These are phyloP conservation scores for Rana temporaria DNA, from an alignment of 2,113 vertebrate species.

Conservation along the genomic window DNA sequence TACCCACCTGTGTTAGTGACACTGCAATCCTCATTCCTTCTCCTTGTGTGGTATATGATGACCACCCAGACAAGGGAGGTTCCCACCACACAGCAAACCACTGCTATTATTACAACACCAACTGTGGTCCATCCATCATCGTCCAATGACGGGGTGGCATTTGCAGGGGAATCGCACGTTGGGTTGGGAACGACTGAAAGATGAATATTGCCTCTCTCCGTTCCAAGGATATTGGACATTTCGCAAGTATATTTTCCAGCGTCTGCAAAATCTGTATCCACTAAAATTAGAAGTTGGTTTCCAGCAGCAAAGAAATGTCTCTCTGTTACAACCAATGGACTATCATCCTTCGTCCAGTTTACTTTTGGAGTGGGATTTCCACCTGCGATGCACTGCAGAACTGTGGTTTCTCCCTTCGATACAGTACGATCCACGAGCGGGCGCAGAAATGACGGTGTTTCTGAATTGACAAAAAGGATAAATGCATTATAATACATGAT, in stretches of 20 bases:
- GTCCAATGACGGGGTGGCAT: constrained; percentile 70
- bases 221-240: constrained; percentile 95
- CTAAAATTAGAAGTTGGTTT: constrained; percentile 94
- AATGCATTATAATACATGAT: not conserved
- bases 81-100: constrained; percentile 98
- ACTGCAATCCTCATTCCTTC: constrained; percentile 92
- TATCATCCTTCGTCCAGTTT: constrained; percentile 98
- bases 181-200: constrained; percentile 87
- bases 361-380: constrained; percentile 89
- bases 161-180: constrained; percentile 89
- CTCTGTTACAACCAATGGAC: constrained; percentile 86
- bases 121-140: constrained; percentile 94
- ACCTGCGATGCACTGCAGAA: constrained; percentile 93
- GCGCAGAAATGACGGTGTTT: constrained; percentile 91
- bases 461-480: constrained; percentile 66
- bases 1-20: constrained; percentile 94
- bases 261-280: constrained; percentile 87
- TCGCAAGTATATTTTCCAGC: constrained; percentile 94
- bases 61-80: constrained; percentile 98
- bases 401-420: constrained; percentile 90
- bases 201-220: constrained; percentile 86
- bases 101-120: constrained; percentile 95
- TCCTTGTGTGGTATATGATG: constrained; percentile 97
- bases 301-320: constrained; percentile 95
- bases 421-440: constrained; percentile 90